Base-by-base conservation (phyloP, 1,140 invertebrate species). In the Diorhabda elongata region DNA sequence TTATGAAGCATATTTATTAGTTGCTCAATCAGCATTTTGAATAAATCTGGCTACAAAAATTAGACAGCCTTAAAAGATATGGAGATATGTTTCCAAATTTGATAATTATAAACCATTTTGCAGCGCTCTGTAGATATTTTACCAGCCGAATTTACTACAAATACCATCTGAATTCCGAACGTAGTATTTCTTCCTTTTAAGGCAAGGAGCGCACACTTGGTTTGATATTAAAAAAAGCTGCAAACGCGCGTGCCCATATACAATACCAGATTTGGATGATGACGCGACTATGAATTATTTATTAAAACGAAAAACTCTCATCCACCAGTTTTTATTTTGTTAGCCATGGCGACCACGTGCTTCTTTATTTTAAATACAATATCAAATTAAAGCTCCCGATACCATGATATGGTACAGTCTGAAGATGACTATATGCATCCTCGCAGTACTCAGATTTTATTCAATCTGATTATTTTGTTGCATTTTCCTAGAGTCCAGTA, bases 281-380 rank as follows among this genome's bases (percentile, higher is more conserved):
- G 47, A 52, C n/a, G 47, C 47, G 47, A 52, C 47, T 52, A 52
- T 52, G 47, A 52, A 52, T 52, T 52, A 52, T 52, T 52, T 52
- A 52, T 52, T n/a, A 52, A 52, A 52, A 8, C n/a, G 47, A 52
- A 52, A 26, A 52, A 52, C n/a, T 52, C 6, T 8, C 47, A 52
- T 52, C 47, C 47, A 52, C 47, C n/a, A 52, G 6, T 52, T 52
- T 52, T 52, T 52, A n/a, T n/a, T 52, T 52, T 52, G 6, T n/a
- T 3, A 52, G n/a, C 4, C 47, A 52, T 52, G 47, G 47, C 26
- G 47, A n/a, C 47, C 47, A 52, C 47, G 47, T 52, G 47, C 47
- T 6, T n/a, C 47, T 52, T 52, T 52, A 4, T 52, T 3, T n/a
- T n/a, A n/a, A 26, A n/a, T n/a, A 3, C 6, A 52, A 52, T n/a